phyloP scores from a whole-genome alignment of 1,140 invertebrate species.

The Lutraria rhynchaena region DNA sequence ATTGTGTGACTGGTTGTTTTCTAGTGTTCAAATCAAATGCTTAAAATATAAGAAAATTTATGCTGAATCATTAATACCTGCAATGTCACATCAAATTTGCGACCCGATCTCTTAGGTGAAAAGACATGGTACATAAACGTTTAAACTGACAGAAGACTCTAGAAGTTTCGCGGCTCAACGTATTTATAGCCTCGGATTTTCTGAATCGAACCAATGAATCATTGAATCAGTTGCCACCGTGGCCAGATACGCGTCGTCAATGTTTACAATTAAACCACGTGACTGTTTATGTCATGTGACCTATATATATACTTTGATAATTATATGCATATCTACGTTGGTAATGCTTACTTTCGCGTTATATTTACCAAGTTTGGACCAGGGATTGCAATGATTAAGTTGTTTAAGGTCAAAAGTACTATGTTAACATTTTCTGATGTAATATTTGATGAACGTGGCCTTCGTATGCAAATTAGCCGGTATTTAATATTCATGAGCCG shows the following conservation, averaged over 20 bases:
- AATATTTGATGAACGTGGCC: slow-evolving; percentile 25
- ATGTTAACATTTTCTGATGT: neutral
- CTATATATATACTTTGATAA: neutral
- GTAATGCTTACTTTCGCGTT: no score
- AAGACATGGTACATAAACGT: no score
- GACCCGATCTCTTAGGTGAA: no score
- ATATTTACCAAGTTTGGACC: neutral
- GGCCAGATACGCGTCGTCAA: slow-evolving; percentile 37
- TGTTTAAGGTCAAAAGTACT: neutral
- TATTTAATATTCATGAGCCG: slow-evolving; percentile 34
- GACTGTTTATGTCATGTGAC: neutral
- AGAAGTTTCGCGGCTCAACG: no score
- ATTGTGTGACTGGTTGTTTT: no score
- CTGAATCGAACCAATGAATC: neutral
- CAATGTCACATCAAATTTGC: no score
- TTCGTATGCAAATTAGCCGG: neutral
- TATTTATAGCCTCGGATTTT: neutral
- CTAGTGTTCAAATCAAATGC: no score
- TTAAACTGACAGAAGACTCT: no score
- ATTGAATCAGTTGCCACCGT: slow-evolving; percentile 39
- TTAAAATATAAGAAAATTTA: no score
- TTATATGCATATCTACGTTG: neutral
- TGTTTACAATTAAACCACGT: slow-evolving; percentile 19
- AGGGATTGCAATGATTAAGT: neutral
- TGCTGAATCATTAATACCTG: no score